A percentile compares a stretch with the other conserved stretches of the same genome.
These are phyloP conservation scores for Cossypha heuglini DNA, from an alignment of 2,797 vertebrate genomes.

Conservation along the genomic window DNA sequence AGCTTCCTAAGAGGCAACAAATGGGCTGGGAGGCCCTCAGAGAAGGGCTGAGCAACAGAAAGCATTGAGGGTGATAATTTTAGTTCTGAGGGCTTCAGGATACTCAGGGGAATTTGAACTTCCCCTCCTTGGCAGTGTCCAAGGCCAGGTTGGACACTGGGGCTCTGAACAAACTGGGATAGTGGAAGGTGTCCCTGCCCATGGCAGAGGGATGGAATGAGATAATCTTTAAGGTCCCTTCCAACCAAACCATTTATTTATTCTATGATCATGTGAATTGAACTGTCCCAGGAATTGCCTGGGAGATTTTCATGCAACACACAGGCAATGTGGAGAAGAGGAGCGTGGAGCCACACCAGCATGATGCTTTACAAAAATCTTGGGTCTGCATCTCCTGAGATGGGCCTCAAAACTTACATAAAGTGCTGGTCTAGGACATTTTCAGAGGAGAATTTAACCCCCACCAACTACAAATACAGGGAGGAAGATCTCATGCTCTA, in stretches of 20 bases:
- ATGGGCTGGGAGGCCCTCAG: background rate
- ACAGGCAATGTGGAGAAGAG: background rate
- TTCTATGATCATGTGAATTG: background rate
- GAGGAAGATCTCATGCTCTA: background rate
- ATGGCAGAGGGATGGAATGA: background rate
- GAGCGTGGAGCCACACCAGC: background rate
- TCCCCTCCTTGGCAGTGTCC: too few relatives aligned
- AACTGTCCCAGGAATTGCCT: background rate
- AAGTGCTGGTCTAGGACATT: fast-evolving
- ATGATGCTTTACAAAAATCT: background rate
- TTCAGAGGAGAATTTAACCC: background rate
- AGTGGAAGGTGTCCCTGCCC: background rate
- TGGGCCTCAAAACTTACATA: background rate
- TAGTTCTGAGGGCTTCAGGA: background rate
- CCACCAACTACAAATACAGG: background rate
- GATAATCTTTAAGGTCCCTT: background rate
- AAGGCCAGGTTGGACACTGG: too few relatives aligned
- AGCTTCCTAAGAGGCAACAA: background rate
- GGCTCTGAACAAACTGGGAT: background rate
- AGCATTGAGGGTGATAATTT: background rate
- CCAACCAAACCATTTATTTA: background rate
- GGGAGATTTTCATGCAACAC: background rate
- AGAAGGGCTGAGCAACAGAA: background rate
- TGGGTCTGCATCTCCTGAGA: fast-evolving
- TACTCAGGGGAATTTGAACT: background rate